Percentiles rank a stretch among this genome's conserved stretches.
Evolutionary conservation across 2,113 vertebrate genomes (phyloP).

Genomic region (Brevimyrus niger): DNA sequence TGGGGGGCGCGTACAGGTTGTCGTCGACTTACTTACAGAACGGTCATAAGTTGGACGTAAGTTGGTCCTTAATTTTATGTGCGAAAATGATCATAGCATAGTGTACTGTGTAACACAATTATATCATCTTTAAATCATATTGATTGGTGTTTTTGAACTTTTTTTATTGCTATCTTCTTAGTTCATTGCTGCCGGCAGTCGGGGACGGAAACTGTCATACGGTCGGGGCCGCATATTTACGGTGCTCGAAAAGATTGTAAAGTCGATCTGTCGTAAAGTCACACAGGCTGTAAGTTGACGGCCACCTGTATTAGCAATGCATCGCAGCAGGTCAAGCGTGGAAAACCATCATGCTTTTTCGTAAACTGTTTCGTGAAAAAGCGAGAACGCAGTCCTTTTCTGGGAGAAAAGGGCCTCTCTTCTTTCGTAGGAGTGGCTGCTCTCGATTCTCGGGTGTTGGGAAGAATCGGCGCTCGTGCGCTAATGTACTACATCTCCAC

Average conservation of each 20-base stretch:
- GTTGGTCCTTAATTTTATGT: background rate
- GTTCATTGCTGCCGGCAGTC: background rate
- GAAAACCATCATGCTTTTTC: background rate
- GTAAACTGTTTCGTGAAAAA: background rate
- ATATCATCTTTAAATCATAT: background rate
- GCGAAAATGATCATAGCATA: background rate
- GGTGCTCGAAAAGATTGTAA: background rate
- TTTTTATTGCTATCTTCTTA: background rate
- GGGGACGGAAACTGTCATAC: background rate
- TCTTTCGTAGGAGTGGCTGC: constrained; percentile 11
- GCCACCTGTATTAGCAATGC: background rate
- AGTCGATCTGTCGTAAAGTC: background rate
- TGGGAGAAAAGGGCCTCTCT: background rate
- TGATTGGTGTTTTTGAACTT: background rate
- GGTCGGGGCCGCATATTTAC: background rate
- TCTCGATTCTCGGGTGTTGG: constrained; percentile 64
- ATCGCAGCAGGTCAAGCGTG: background rate
- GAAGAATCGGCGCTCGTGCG: constrained; percentile 69
- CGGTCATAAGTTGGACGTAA: background rate
- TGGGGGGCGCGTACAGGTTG: background rate
- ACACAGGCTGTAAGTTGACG: background rate
- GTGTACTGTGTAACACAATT: background rate
- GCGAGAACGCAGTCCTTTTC: background rate
- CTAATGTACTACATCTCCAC: constrained; percentile 69
- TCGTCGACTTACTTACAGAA: background rate